Evolutionary conservation across 23 tunicate genomes (phyloP), one percentile per base, ranked within the genome.

Genomic region (Styela clava): DNA sequence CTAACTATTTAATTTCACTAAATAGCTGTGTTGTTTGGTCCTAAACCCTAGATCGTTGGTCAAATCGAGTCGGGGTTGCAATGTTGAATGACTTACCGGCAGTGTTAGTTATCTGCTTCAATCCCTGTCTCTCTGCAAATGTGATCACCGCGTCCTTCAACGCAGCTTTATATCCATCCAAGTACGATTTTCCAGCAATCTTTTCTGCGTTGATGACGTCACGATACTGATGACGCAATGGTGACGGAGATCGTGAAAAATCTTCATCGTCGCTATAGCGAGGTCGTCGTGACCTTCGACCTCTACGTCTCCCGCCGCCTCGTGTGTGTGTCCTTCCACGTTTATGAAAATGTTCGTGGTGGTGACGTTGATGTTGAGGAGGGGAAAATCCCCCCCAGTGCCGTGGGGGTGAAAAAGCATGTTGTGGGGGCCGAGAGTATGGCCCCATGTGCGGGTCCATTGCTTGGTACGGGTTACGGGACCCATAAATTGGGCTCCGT

Each of bases 91-190:
- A 44, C 56, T 12, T 12, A 44, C 56, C 56, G 56, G 12, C 56
- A 5, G 56, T 44, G 56, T 44, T 44, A 44, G 56, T 44, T 7
- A 44, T 44, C 12, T 12, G 56, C 12, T 44, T 44, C 56, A 44
- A 44, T 44, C 56, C 56, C 32, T 72, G 78, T 32, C 51, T 25
- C 44, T 76, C 81, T 0, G 81, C 52, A 26, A 76, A 76, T 20
- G 81, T 76, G 27, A 33, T 23, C 64, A 76, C 65, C n/a, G 81
- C 81, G 26, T 76, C 81, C 52, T 76, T 76, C 81, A 76, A 18
- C 31, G 81, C 81, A 52, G 81, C 81, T 76, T 52, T 51, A 30
- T 76, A 76, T 44, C 81, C 81, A 16, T 76, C 81, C n/a, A 76
- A 33, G 65, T 44, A 76, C 81, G 81, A 76, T 76, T 52, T 51